phyloP scores from a whole-genome alignment of 1,140 invertebrate genomes.

The Zaprionus davidi region DNA sequence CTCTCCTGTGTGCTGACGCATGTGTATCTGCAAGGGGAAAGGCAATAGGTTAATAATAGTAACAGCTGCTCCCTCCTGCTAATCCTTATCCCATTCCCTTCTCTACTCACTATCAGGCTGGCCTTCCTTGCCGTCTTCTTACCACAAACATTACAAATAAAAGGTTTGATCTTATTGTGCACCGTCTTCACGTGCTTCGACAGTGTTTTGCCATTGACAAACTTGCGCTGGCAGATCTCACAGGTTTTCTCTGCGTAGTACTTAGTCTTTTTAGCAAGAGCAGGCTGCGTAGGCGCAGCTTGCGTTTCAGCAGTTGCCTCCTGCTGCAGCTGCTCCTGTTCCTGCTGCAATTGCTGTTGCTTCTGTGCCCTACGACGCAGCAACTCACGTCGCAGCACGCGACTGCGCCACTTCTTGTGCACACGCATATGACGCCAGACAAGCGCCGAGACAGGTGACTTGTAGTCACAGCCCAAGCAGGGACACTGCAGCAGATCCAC shows the following conservation, averaged over 20 bases:
- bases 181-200: slow-evolving; percentile 91
- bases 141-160: slow-evolving; percentile 90
- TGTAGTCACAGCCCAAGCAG: slow-evolving; percentile 87
- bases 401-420: slow-evolving; percentile 68
- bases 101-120: slow-evolving; percentile 87
- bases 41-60: neutral
- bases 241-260: slow-evolving; percentile 89
- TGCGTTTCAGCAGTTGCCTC: neutral
- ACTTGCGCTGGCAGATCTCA: slow-evolving; percentile 88
- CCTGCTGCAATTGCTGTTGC: slow-evolving; percentile 36
- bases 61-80: neutral
- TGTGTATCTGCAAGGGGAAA: slow-evolving; percentile 87
- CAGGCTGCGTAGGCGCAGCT: slow-evolving; percentile 4
- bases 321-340: slow-evolving; percentile 4
- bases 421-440: slow-evolving; percentile 81
- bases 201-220: slow-evolving; percentile 90
- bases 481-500: slow-evolving; percentile 88
- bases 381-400: slow-evolving; percentile 61
- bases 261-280: slow-evolving; percentile 61
- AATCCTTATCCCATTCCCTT: neutral
- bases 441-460: slow-evolving; percentile 85
- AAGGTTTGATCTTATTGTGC: slow-evolving; percentile 91
- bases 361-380: slow-evolving; percentile 57
- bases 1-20: slow-evolving; percentile 90
- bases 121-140: slow-evolving; percentile 89